Evolutionary conservation across 1,140 invertebrate genomes (phyloP), one percentile per base, ranked within the genome.

Genomic region (Copidosoma floridanum): DNA sequence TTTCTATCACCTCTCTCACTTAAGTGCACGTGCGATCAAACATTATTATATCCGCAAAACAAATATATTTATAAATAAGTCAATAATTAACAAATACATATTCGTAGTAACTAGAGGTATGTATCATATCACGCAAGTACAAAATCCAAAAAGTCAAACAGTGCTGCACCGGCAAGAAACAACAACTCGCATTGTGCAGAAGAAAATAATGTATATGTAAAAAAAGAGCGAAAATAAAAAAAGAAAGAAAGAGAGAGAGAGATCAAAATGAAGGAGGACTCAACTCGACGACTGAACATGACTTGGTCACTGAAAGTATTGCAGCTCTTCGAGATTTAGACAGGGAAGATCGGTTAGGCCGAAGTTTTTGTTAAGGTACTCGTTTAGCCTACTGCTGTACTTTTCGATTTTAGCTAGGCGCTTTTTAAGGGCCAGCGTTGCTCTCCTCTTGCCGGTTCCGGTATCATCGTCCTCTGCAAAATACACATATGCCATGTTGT

Each of bases 351-450:
- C 66, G 52, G 24, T 50, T 55, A 58, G 20, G 47, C 54, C 23
- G 57, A 68, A 68, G 51, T 52, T 65, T 61, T 66, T 59, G 59
- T 64, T 65, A 57, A 68, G 29, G 57, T 64, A 68, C 47, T 68
- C 52, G 18, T 62, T 63, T 54, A 66, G 56, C 37, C 61, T 60
- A 64, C 38, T 64, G 60, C 65, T 50, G 51, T 66, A 66, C 41
- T 56, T 64, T 58, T 64, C 65, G n/a, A 66, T 64, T 59, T 61
- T 61, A 56, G 54, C 60, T 61, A 63, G 53, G 41, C 35, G 55
- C 32, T 63, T 63, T 63, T 47, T 57, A 56, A 64, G 47, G 29
- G 57, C 65, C 65, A 57, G 29, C 64, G 44, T 43, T 60, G 65
- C 12, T 51, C 50, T 61, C 53, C 55, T 62, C 53, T 60, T 63